Percentiles rank a stretch among this genome's conserved stretches.
phyloP scores from a whole-genome alignment of 2,888 invertebrate species.

The Eremobia ochroleuca region DNA sequence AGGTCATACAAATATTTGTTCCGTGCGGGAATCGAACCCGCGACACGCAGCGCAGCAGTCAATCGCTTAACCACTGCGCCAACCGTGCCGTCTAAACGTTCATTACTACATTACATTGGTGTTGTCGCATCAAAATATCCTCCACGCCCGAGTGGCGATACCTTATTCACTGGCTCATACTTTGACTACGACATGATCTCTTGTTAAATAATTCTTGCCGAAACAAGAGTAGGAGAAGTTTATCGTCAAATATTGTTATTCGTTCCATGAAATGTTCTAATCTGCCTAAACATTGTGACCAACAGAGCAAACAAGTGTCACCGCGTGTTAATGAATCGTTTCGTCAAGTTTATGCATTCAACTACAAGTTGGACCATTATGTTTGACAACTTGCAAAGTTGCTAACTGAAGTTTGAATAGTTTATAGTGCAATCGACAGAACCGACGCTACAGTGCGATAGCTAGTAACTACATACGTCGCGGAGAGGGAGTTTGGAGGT shows the following conservation, averaged over 20 bases:
- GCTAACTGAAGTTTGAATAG: conserved; percentile 52
- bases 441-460: background rate
- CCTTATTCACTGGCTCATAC: background rate
- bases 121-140: background rate
- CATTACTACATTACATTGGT: background rate
- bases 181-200: background rate
- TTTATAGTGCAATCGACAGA: conserved; percentile 38
- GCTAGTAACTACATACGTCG: background rate
- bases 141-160: background rate
- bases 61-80: no score
- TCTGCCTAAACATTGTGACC: background rate
- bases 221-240: background rate
- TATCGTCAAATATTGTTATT: background rate
- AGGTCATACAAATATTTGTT: no score
- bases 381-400: conserved; percentile 29
- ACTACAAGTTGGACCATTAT: conserved; percentile 45
- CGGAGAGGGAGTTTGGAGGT: background rate
- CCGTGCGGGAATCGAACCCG: no score
- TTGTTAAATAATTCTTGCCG: background rate
- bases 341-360: conserved; percentile 14
- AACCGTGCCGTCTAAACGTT: no score
- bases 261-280: background rate
- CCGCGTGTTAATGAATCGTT: conserved; percentile 10
- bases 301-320: background rate
- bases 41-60: no score